phyloP scores from a whole-genome alignment of 2,888 invertebrate species.

The Habroteleia sp. region DNA sequence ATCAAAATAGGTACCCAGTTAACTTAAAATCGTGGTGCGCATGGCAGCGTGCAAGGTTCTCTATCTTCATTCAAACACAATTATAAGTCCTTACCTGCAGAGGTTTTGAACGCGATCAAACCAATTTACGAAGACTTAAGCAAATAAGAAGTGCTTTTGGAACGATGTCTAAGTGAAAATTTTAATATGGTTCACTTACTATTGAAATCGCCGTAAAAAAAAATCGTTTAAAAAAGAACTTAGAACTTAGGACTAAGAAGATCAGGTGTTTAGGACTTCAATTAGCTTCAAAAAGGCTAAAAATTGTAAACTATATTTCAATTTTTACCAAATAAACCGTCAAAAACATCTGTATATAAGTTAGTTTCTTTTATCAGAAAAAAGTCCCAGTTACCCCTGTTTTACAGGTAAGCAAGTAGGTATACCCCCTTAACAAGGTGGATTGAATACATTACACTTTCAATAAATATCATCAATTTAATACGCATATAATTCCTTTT shows the following conservation, averaged over 20 bases:
- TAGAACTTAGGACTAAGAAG: too few species aligned
- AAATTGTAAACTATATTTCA: too few species aligned
- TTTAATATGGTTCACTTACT: too few species aligned
- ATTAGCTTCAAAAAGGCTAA: too few species aligned
- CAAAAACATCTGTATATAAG: too few species aligned
- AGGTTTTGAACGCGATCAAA: slow-evolving; percentile 27
- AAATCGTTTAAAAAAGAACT: too few species aligned
- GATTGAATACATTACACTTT: background rate
- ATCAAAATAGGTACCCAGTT: slow-evolving; percentile 4
- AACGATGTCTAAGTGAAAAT: slow-evolving; percentile 41
- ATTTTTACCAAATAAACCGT: too few species aligned
- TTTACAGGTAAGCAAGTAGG: too few species aligned
- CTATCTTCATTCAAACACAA: slow-evolving; percentile 16
- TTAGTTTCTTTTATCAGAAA: too few species aligned
- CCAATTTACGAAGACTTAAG: slow-evolving; percentile 48
- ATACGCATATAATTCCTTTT: background rate
- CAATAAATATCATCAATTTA: background rate
- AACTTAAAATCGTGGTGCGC: slow-evolving; percentile 24
- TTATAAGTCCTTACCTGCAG: slow-evolving; percentile 17
- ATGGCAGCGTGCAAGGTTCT: slow-evolving; percentile 18
- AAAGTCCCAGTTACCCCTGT: too few species aligned
- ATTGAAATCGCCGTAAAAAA: too few species aligned
- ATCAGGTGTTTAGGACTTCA: too few species aligned
- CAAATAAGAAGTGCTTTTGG: slow-evolving; percentile 24
- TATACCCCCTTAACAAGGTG: background rate